Conservation (phyloP, 1,140 invertebrate species). For the Tribolium madens region DNA sequence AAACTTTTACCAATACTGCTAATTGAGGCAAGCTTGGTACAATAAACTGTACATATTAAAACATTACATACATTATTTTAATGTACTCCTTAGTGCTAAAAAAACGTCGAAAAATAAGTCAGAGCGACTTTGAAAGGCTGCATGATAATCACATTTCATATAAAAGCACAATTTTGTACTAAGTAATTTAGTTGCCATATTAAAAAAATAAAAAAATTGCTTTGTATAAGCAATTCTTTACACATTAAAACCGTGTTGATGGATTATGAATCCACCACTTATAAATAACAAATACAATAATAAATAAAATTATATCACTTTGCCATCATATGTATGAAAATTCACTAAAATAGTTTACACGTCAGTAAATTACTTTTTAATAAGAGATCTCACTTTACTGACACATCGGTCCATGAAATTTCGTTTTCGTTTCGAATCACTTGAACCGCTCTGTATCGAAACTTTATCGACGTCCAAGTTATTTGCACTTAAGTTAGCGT, state of each 20-base stretch:
- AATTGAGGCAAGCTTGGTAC: conserved; percentile 49
- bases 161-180: conserved; percentile 58
- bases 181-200: conserved; percentile 59
- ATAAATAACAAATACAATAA: conserved; percentile 38
- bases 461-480: conserved; percentile 63
- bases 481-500: conserved; percentile 59
- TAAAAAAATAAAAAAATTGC: conserved; percentile 48
- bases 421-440: conserved; percentile 71
- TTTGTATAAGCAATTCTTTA: background rate
- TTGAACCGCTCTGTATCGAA: conserved; percentile 62
- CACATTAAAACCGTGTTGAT: conserved; percentile 2
- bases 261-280: background rate
- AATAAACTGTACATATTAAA: conserved; percentile 47
- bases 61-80: conserved; percentile 52
- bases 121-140: conserved; percentile 39
- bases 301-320: conserved; percentile 43
- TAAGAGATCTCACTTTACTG: conserved; percentile 80
- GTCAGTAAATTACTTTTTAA: conserved; percentile 70
- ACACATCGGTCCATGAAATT: conserved; percentile 85
- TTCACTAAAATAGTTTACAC: conserved; percentile 40
- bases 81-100: conserved; percentile 41
- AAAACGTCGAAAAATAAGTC: conserved; percentile 47
- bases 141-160: conserved; percentile 53
- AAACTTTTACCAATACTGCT: conserved; percentile 42
- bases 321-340: conserved; percentile 40